Evolutionary conservation across 2,113 vertebrate species (phyloP).

Genomic region (Aix galericulata): DNA sequence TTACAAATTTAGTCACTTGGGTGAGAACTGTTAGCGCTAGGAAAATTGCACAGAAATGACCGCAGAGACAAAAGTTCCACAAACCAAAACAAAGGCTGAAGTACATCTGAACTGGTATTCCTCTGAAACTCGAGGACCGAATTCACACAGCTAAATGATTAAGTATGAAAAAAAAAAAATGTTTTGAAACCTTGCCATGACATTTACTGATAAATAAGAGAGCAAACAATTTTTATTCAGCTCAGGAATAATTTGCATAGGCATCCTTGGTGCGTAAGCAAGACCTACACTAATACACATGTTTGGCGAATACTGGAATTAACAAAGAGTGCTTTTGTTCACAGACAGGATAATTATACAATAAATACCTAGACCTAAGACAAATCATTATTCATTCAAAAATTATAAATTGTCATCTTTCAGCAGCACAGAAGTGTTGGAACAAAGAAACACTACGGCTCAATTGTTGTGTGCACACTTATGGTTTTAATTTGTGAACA

Average conservation of each 20-base stretch:
- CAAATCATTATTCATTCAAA: conserved; percentile 10
- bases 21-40: background rate
- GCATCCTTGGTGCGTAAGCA: background rate
- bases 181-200: background rate
- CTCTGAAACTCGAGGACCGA: background rate
- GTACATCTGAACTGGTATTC: background rate
- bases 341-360: conserved; percentile 1
- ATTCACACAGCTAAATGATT: background rate
- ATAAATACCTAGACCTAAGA: conserved; percentile 9
- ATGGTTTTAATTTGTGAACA: conserved; percentile 63
- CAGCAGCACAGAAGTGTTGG: conserved; percentile 28
- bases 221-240: background rate
- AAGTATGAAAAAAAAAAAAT: background rate
- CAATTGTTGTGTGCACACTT: conserved; percentile 13
- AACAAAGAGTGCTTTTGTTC: conserved; percentile 8
- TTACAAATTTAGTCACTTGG: background rate
- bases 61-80: background rate
- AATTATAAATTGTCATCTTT: conserved; percentile 54
- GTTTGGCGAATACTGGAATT: background rate
- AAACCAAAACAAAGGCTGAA: background rate
- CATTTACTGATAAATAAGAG: conserved; percentile 9
- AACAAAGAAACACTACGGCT: conserved; percentile 57
- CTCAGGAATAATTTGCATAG: background rate
- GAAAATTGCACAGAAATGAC: background rate
- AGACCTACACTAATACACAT: background rate